Conservation (phyloP, 2,888 invertebrate genomes). For the Drosophila koepferae region DNA sequence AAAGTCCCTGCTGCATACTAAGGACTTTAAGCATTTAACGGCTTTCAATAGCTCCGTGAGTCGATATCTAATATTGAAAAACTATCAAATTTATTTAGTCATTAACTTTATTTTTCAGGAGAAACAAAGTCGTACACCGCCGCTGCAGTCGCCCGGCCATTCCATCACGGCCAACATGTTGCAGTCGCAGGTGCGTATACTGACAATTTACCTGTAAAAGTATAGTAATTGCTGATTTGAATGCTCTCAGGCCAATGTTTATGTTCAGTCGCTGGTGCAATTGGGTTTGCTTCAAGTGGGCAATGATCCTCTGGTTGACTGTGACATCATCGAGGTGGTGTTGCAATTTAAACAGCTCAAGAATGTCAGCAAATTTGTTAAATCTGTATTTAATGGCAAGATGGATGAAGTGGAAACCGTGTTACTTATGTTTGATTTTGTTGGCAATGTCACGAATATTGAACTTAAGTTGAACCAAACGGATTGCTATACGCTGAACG, state of each 20-base stretch:
- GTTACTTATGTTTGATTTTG: slow-evolving; percentile 75
- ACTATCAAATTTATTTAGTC: neutral
- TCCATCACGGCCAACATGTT: slow-evolving; percentile 82
- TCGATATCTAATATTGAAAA: neutral
- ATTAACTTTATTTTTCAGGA: slow-evolving; percentile 41
- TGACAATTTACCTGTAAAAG: too few relatives aligned
- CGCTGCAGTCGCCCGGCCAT: slow-evolving; percentile 59
- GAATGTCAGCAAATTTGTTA: slow-evolving; percentile 72
- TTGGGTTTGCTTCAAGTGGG: slow-evolving; percentile 84
- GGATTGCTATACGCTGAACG: slow-evolving; percentile 83
- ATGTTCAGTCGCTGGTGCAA: slow-evolving; percentile 81
- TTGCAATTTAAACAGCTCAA: slow-evolving; percentile 77
- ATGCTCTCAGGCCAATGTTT: slow-evolving; percentile 74
- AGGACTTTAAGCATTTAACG: slow-evolving; percentile 71
- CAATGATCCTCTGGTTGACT: slow-evolving; percentile 77
- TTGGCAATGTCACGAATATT: slow-evolving; percentile 81
- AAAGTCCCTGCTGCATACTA: slow-evolving; percentile 81
- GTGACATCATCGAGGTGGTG: slow-evolving; percentile 82
- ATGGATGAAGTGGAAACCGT: slow-evolving; percentile 34
- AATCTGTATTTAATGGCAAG: slow-evolving; percentile 38
- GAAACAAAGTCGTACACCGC: slow-evolving; percentile 49
- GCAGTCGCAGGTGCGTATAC: slow-evolving; percentile 65
- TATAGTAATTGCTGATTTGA: too few relatives aligned
- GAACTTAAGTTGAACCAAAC: slow-evolving; percentile 74
- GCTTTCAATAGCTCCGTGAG: slow-evolving; percentile 61